Evolutionary conservation across 1,140 invertebrate genomes (phyloP).

Genomic region (Whitmania pigra): DNA sequence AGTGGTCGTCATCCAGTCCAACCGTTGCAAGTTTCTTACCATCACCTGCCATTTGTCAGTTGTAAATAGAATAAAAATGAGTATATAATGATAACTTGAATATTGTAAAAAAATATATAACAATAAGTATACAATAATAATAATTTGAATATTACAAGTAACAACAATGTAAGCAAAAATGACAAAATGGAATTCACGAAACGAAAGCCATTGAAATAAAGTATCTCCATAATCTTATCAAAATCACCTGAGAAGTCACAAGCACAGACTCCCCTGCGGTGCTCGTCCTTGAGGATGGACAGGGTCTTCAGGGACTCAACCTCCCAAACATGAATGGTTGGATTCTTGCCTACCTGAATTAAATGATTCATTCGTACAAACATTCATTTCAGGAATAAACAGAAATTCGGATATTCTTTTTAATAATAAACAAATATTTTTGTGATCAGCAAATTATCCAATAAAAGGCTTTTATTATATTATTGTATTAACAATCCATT

Average conservation of each 20-base stretch:
- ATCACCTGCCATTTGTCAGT: slow-evolving; percentile 33
- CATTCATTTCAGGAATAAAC: no score
- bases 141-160: neutral
- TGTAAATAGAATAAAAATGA: neutral
- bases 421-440: no score
- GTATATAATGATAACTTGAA: neutral
- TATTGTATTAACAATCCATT: no score
- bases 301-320: slow-evolving; percentile 39
- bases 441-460: no score
- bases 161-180: neutral
- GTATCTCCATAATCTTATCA: no score
- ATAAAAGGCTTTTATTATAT: no score
- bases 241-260: slow-evolving; percentile 40
- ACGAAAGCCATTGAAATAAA: no score
- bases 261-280: slow-evolving; percentile 43
- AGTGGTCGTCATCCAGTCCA: slow-evolving; percentile 42
- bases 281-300: slow-evolving; percentile 41
- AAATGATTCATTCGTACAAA: neutral
- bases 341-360: slow-evolving; percentile 40
- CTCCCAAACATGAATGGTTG: slow-evolving; percentile 42
- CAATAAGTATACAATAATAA: neutral
- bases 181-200: no score
- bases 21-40: slow-evolving; percentile 42
- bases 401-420: no score
- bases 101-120: slow-evolving; percentile 1